phyloP scores from a whole-genome alignment of 2,888 invertebrate genomes.

The Meliscaeva auricollis region DNA sequence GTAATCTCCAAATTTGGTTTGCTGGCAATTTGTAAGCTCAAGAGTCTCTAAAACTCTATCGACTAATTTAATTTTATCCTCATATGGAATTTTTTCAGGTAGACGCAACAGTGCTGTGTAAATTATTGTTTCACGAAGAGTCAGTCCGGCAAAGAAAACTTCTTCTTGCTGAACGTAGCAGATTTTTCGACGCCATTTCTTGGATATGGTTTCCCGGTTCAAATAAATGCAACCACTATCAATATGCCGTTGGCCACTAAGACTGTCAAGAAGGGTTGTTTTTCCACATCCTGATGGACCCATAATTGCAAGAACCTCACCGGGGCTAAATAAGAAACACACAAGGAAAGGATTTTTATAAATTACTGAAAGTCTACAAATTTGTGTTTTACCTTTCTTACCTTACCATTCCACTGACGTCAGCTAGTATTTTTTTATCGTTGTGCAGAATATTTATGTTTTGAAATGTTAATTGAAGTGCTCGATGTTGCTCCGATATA shows the following conservation, averaged over 20 bases:
- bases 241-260: constrained; percentile 89
- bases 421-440: constrained; percentile 87
- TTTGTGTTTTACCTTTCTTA: constrained; percentile 77
- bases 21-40: constrained; percentile 90
- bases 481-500: constrained; percentile 86
- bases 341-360: constrained; percentile 42
- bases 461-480: constrained; percentile 88
- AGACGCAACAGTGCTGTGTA: constrained; percentile 86
- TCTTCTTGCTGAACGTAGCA: constrained; percentile 93
- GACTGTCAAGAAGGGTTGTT: constrained; percentile 90
- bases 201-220: constrained; percentile 87
- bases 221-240: constrained; percentile 88
- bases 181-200: constrained; percentile 90
- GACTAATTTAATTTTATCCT: constrained; percentile 91
- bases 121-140: constrained; percentile 90
- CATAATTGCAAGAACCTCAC: constrained; percentile 92
- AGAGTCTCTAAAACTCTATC: constrained; percentile 91
- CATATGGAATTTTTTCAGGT: constrained; percentile 89
- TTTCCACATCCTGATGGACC: constrained; percentile 92
- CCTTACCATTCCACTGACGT: constrained; percentile 89
- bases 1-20: constrained; percentile 91
- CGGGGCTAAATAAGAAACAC: constrained; percentile 87
- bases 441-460: constrained; percentile 86
- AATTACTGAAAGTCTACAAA: constrained; percentile 34
- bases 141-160: constrained; percentile 92